Base-by-base conservation (phyloP, 64 coral and sea anemone genomes). In the Pocillopora verrucosa region DNA sequence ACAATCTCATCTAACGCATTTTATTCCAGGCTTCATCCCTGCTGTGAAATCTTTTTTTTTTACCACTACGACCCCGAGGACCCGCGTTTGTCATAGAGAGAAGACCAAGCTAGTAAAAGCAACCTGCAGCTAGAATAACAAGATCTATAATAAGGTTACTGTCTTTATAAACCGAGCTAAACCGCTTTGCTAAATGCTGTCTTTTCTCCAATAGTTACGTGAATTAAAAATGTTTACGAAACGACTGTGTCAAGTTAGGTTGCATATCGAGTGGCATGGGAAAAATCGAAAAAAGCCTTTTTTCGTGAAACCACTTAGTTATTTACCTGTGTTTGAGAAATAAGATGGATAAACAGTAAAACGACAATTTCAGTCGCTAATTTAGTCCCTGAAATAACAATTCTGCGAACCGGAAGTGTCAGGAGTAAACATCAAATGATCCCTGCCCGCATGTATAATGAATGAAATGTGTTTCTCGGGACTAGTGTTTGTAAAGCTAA, bases 161-260 rank as follows among this genome's bases (percentile, higher is more conserved):
- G 67, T 70, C 67, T 70, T 70, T 70, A 24, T 24, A 24, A 72
- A 85, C 36, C 63, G 82, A 56, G 20, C 41, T 85, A 85, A 85
- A 85, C 64, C 82, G 36, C 82, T 85, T 85, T 85, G 34, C 82
- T 85, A 85, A 85, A 85, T 72, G 82, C 82, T 85, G 82, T 65
- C 41, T 85, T 85, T 85, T 72, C 30, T 36, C 19, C 82, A 58
- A 72, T 85, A 72, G 82, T 72, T 85, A 24, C 11, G 20, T 70
- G 82, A 85, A 85, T 72, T 57, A 13, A 72, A 51, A 85, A 85
- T 85, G 82, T 85, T 85, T 85, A 72, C 20, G 82, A 72, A 72
- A 58, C 82, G 68, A 72, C 45, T 67, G 56, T 63, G 72, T 65
- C 17, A 84, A 65, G 67, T 10, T 38, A 79, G 36, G 19, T 72